Evolutionary conservation across 2,888 invertebrate species (phyloP), one percentile per base, ranked within the genome.

Genomic region (Slavum lentiscoides): DNA sequence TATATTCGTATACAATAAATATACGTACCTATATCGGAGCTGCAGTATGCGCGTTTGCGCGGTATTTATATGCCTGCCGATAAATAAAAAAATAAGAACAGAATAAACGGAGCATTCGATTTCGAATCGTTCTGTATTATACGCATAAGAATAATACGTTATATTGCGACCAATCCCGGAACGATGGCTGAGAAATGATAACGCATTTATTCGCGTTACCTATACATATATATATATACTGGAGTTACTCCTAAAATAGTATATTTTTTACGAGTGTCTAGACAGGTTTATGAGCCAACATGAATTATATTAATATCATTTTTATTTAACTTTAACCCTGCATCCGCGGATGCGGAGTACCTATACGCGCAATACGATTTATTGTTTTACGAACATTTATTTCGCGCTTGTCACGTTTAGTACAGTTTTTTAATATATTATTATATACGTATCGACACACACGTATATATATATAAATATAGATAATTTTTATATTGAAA

Each of bases 221-320:
- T 21, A 13, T 61, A 43, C 11, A 49, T 62, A 59, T 53, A 58
- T 49, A 37, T 39, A 37, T n/a, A 37, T 64, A 37, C 2, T 5
- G 19, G 7, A 67, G 68, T 55, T 55, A 30, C 49, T 74, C 62
- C 49, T 62, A 62, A 74, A 74, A 74, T 74, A 53, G 73, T 7
- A 62, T 37, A 3, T 59, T 59, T 72, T 59, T 59, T 59, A 74
- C 49, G 49, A 62, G 73, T 17, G 74, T 39, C 55, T 55, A 21
- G 74, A 66, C 74, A 66, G 66, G 66, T 74, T 74, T 74, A 74
- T 21, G 74, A 66, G 66, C 39, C 66, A 39, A 74, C 62, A 3
- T 74, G 66, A 66, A 66, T 66, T 66, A 66, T 74, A 74, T 39
- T 39, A 58, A 53, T 74, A 66, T 55, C 39, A 15, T 55, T 66